Percentiles rank a stretch among this genome's conserved stretches.
Evolutionary conservation across 30 jellyfish, hydroid and myxozoan species (phyloP).

Genomic region (Cassiopea andromeda): DNA sequence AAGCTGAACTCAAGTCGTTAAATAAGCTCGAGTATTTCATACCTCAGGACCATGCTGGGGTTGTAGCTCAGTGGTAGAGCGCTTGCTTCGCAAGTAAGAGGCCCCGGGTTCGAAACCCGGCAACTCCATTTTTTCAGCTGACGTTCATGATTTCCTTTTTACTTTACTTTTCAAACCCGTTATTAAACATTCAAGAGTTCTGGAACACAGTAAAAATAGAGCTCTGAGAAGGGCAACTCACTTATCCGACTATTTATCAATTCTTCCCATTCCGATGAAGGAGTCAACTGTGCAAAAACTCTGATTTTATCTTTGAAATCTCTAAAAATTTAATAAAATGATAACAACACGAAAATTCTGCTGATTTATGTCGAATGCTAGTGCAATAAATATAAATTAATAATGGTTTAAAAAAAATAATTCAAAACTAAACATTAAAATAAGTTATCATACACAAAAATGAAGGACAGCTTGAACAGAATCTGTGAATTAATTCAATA

Average conservation of each 20-base stretch:
- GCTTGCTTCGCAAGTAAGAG: slow-evolving; percentile 99
- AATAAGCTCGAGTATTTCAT: too few relatives aligned
- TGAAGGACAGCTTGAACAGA: too few relatives aligned
- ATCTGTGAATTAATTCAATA: too few relatives aligned
- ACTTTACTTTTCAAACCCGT: too few relatives aligned
- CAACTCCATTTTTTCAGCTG: slow-evolving; percentile 77
- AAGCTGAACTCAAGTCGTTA: too few relatives aligned
- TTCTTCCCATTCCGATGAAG: slow-evolving; percentile 93
- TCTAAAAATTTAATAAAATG: slow-evolving; percentile 28
- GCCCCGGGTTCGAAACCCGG: slow-evolving; percentile 99
- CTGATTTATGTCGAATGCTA: too few relatives aligned
- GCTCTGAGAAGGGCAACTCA: slow-evolving; percentile 13
- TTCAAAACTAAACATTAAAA: too few relatives aligned
- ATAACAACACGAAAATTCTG: too few relatives aligned
- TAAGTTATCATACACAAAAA: too few relatives aligned
- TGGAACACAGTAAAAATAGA: too few relatives aligned
- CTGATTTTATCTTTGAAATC: slow-evolving; percentile 91
- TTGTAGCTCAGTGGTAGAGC: slow-evolving; percentile 99
- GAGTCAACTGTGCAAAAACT: slow-evolving; percentile 80
- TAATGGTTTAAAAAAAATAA: too few relatives aligned
- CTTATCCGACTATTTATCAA: slow-evolving; percentile 72
- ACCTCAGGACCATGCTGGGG: slow-evolving; percentile 47
- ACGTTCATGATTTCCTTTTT: not conserved
- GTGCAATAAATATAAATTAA: too few relatives aligned
- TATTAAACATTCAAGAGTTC: not conserved